Conservation (phyloP, 2,888 invertebrate genomes). For the Pachycephus smyrnensis region DNA sequence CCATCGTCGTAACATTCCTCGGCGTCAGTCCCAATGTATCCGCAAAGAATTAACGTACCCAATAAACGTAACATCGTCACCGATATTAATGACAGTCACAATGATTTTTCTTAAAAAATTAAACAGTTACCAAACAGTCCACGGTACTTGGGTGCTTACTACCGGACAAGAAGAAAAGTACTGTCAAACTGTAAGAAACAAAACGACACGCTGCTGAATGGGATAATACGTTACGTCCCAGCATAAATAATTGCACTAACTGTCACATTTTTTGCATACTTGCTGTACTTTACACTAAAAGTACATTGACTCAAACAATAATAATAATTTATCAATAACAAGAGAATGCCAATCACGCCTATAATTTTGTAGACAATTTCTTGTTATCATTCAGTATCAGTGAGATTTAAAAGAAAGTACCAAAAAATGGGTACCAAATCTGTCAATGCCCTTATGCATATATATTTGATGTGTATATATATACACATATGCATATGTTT, state of each 20-base stretch:
- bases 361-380: background rate
- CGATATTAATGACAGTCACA: background rate
- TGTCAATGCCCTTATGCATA: background rate
- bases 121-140: background rate
- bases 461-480: background rate
- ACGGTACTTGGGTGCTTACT: too few relatives aligned
- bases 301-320: background rate
- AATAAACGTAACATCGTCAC: background rate
- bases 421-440: background rate
- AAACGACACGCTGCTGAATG: conserved; percentile 35
- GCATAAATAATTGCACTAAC: conserved; percentile 55
- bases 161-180: background rate
- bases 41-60: background rate
- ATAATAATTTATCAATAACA: background rate
- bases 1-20: conserved; percentile 62
- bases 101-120: background rate
- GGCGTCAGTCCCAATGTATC: conserved; percentile 2
- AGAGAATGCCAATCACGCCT: background rate
- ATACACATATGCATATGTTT: background rate
- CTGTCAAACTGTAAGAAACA: background rate
- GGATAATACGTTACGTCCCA: conserved; percentile 40
- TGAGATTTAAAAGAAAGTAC: background rate
- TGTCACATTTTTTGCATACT: conserved; percentile 33
- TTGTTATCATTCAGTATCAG: background rate
- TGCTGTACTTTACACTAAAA: background rate